phyloP scores from a whole-genome alignment of 2,888 invertebrate species.

The Lacanobia oleracea region DNA sequence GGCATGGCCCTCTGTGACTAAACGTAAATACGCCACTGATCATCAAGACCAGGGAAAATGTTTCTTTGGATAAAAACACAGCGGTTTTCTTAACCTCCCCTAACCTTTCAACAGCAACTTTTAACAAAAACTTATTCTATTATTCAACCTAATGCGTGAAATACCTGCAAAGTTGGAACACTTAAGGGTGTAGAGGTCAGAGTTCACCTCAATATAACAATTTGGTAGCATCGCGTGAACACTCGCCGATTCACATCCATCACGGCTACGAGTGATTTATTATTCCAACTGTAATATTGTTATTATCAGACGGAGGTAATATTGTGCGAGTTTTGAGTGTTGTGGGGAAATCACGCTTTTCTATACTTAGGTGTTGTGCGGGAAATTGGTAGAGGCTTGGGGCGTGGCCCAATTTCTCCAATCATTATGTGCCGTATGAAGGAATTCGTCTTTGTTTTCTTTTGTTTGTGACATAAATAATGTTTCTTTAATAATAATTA shows the following conservation, averaged over 20 bases:
- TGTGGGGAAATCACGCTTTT: constrained; percentile 25
- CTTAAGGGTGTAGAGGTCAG: constrained; percentile 48
- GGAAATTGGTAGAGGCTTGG: constrained; percentile 4
- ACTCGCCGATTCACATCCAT: constrained; percentile 50
- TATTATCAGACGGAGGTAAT: constrained; percentile 31
- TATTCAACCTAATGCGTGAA: constrained; percentile 45
- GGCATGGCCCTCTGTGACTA: too few relatives aligned
- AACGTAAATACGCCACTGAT: too few relatives aligned
- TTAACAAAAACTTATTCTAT: constrained; percentile 21
- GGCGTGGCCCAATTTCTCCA: constrained; percentile 23
- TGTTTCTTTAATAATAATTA: too few relatives aligned
- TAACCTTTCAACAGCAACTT: constrained; percentile 14
- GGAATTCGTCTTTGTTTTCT: neutral
- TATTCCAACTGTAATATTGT: constrained; percentile 46
- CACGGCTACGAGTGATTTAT: constrained; percentile 50
- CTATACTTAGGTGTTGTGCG: constrained; percentile 1
- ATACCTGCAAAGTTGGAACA: constrained; percentile 31
- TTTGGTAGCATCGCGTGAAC: constrained; percentile 60
- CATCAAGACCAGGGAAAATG: too few relatives aligned
- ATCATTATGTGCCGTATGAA: neutral
- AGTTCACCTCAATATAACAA: constrained; percentile 29
- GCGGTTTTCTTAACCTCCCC: constrained; percentile 9
- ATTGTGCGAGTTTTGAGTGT: constrained; percentile 17
- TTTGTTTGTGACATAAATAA: neutral
- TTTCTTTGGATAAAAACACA: too few relatives aligned